Evolutionary conservation across 2,113 vertebrate genomes (phyloP).

Genomic region (Brevimyrus niger): DNA sequence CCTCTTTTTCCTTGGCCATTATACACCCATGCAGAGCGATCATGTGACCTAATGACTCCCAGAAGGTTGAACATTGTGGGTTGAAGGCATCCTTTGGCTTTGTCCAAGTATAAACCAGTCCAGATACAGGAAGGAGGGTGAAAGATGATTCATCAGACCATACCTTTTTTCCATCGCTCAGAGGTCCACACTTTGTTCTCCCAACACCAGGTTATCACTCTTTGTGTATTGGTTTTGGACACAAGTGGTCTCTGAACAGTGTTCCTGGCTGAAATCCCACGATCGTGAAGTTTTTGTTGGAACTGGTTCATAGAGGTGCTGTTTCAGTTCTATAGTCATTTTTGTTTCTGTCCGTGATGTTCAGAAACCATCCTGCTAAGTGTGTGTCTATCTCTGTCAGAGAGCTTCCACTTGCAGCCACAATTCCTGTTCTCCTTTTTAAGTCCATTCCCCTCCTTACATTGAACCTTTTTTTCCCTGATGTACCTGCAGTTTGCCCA

Average conservation of each 20-base stretch:
- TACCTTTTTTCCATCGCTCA: neutral
- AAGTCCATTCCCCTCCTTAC: neutral
- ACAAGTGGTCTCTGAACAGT: neutral
- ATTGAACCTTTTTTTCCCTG: neutral
- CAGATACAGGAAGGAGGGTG: neutral
- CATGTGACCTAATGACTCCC: neutral
- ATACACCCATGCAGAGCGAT: neutral
- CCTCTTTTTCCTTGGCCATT: neutral
- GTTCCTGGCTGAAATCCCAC: neutral
- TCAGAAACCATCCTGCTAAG: neutral
- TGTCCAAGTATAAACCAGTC: neutral
- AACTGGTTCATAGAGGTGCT: neutral
- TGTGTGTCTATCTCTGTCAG: neutral
- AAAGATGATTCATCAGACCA: neutral
- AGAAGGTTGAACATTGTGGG: neutral
- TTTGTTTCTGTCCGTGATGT: neutral
- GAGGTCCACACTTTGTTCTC: neutral
- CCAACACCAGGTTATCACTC: neutral
- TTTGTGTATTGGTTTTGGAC: neutral
- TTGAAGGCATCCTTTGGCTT: neutral
- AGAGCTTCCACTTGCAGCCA: neutral
- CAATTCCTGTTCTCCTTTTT: neutral
- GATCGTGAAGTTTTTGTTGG: neutral
- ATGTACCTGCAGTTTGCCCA: neutral
- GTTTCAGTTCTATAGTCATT: neutral